Evolutionary conservation across 2,888 invertebrate genomes (phyloP).

Genomic region (Malthinus flaveolus): DNA sequence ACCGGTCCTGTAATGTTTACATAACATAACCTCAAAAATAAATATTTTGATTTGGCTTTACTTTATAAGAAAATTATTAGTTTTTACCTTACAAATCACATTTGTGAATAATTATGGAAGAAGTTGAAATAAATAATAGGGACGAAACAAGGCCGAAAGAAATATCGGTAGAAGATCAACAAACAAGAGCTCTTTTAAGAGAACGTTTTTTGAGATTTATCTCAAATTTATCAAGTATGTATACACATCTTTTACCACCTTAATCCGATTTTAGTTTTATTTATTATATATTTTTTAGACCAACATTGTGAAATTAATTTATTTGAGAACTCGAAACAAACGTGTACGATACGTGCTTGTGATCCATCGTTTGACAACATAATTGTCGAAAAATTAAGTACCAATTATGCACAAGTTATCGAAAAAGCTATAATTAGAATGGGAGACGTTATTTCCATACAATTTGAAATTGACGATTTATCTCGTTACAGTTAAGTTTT

Average conservation of each 20-base stretch:
- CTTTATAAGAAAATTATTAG: neutral
- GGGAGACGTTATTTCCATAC: constrained; percentile 45
- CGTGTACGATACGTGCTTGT: constrained; percentile 43
- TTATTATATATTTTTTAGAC: constrained; percentile 22
- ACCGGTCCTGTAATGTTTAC: no score
- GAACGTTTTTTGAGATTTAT: constrained; percentile 46
- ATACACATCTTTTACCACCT: neutral
- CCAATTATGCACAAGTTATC: constrained; percentile 39
- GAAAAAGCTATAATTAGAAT: constrained; percentile 44
- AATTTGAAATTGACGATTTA: constrained; percentile 29
- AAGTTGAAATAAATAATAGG: no score
- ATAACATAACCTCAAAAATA: no score
- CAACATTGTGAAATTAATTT: constrained; percentile 42
- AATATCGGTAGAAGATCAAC: constrained; percentile 28
- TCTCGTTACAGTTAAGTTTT: neutral
- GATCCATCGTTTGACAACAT: constrained; percentile 46
- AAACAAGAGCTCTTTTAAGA: constrained; percentile 43
- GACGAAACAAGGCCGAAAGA: neutral
- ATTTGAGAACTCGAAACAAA: constrained; percentile 46
- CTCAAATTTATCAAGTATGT: constrained; percentile 44
- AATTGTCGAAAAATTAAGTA: constrained; percentile 46
- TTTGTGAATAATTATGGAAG: no score
- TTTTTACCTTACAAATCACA: no score
- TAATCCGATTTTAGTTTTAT: neutral
- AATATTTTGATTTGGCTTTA: neutral